Percentiles rank a stretch among this genome's conserved stretches.
phyloP scores from a whole-genome alignment of 2,797 vertebrate genomes.

The Clarias fuscus region DNA sequence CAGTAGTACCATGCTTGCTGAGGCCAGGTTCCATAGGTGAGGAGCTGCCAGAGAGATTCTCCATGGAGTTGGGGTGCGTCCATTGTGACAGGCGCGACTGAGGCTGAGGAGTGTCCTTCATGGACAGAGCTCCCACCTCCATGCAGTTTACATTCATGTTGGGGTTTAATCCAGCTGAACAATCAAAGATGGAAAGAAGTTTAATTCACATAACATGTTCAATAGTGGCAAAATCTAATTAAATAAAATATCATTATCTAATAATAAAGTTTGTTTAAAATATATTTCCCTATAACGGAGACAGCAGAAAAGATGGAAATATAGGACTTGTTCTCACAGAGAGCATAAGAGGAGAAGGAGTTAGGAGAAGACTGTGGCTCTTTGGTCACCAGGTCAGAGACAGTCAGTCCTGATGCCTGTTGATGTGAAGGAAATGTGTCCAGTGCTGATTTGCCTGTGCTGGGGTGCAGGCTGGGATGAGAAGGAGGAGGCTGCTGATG shows the following conservation, averaged over 20 bases:
- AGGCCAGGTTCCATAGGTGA: constrained; percentile 80
- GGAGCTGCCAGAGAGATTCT: constrained; percentile 79
- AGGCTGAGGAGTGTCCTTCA: constrained; percentile 94
- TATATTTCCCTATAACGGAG: background rate
- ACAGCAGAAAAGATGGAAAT: background rate
- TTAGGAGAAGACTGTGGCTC: constrained; percentile 93
- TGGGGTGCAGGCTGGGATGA: constrained; percentile 70
- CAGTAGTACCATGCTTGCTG: constrained; percentile 76
- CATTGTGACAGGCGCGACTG: constrained; percentile 98
- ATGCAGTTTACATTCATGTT: constrained; percentile 98
- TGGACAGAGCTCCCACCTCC: constrained; percentile 75
- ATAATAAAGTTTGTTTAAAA: background rate
- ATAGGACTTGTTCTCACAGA: constrained; percentile 76
- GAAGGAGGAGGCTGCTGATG: constrained; percentile 79
- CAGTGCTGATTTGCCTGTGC: constrained; percentile 86
- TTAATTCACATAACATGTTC: background rate
- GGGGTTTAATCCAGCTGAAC: constrained; percentile 89
- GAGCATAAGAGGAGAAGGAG: constrained; percentile 90
- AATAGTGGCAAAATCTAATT: background rate
- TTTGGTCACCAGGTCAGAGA: constrained; percentile 98
- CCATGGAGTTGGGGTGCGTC: constrained; percentile 96
- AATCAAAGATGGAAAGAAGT: background rate
- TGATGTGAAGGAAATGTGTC: constrained; percentile 89
- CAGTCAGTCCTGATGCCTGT: constrained; percentile 84
- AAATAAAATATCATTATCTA: background rate